Evolutionary conservation across 2,888 invertebrate genomes (phyloP), one percentile per base, ranked within the genome.

Genomic region (Scaptomyza reducta): DNA sequence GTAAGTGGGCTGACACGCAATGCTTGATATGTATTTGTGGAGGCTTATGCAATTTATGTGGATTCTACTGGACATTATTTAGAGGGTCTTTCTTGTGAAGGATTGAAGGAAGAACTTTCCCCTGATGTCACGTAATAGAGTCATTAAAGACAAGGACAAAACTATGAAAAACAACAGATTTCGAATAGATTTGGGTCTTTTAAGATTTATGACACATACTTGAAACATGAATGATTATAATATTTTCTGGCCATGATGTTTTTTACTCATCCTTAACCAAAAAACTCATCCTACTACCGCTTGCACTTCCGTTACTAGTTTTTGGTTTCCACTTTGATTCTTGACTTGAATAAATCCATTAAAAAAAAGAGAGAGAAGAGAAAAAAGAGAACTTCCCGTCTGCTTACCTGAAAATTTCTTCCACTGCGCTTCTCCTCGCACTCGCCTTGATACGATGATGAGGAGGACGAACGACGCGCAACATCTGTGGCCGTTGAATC

Each of bases 401-500:
- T 69, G 63, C 90, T 91, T 86, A 91, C 91, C 91, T 91, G 90
- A 82, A 91, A 91, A 81, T 89, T 89, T 71, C 91, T 85, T 57
- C 89, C 84, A 56, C 90, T 82, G 49, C 90, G 88, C 73, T 90
- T 91, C 57, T 90, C 89, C 55, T 90, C 91, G 64, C 89, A 82
- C 56, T 88, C 89, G 47, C 82, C 88, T 53, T 77, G 85, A 64
- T 87, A 88, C 41, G 89, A 88, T 35, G 83, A 88, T 50, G 85
- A 79, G 55, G 83, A 87, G 60, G 90, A 89, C 70, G 87, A 89
- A 65, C 80, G 89, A 70, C 76, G 89, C 62, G 84, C 82, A 87
- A 89, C 88, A 89, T 89, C 90, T 90, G 88, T 87, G 58, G 91
- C 91, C 22, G 91, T 92, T 33, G 91, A 91, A 80, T 91, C 91